Base-by-base conservation (phyloP, 2,113 vertebrate genomes). In the Stegastes partitus region DNA sequence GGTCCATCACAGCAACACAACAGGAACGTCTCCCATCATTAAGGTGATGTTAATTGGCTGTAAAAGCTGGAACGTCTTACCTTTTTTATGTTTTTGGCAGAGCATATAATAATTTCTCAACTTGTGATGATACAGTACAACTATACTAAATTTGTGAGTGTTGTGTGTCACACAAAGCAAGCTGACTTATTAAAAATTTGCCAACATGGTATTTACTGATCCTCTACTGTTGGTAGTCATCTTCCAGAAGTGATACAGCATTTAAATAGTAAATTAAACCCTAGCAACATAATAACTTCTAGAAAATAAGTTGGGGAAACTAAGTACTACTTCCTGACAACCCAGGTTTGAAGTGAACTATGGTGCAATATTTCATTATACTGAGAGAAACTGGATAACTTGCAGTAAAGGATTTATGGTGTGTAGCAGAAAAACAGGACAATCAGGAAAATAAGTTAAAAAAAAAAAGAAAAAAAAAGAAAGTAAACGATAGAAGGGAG, bases 41-140 rank as follows among this genome's bases (percentile, higher is more conserved):
- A 55, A 61, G 28, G 45, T 68, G 28, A 87, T 31, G 57, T 21
- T 69, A 62, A 68, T 64, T 72, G 58, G 44, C 57, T 51, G 31
- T 56, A 61, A 74, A 37, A 73, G 50, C 50, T 37, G 39, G 16
- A 73, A 66, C 45, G n/a, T 54, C 77, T 54, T 81, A 65, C 68
- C 74, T 47, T 81, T 70, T 61, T 49, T 5, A 44, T 66, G 66
- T 47, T 15, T 45, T 8, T 44, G 25, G 6, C 44, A 14, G 25
- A 74, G 70, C 31, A 67, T 1, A 64, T 19, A 9, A 21, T 14
- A 12, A 21, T 22, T 37, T 61, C 18, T 31, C 21, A 67, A 42
- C 31, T 34, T 34, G 2, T 34, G 31, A 34, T 10, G 8, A 34
- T 10, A 34, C 31, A 1, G 31, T 42, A 2, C 11, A 42, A 42